Evolutionary conservation across 2,888 invertebrate genomes (phyloP).

Genomic region (Mellilla xanthometata): DNA sequence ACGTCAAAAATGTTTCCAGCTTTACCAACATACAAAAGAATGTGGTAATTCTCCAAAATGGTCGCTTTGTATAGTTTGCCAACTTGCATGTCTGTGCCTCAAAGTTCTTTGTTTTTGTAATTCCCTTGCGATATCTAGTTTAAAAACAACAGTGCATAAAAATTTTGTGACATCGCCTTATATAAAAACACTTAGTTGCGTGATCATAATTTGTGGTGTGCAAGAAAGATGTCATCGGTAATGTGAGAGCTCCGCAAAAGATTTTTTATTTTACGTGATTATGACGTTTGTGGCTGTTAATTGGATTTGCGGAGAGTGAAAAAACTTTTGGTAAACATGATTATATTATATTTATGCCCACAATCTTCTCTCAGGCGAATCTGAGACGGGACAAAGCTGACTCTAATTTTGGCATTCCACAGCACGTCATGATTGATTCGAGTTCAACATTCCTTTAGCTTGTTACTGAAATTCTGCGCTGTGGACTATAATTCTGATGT

Average conservation of each 20-base stretch:
- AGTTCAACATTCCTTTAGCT: slow-evolving; percentile 51
- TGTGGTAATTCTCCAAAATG: slow-evolving; percentile 89
- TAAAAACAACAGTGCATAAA: slow-evolving; percentile 46
- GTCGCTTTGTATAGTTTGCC: slow-evolving; percentile 86
- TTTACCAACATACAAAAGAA: slow-evolving; percentile 81
- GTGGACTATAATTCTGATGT: slow-evolving; percentile 19
- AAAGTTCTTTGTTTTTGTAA: slow-evolving; percentile 79
- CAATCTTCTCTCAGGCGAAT: slow-evolving; percentile 11
- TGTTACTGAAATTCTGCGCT: slow-evolving; percentile 32
- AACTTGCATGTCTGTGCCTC: slow-evolving; percentile 82
- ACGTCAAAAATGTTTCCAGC: slow-evolving; percentile 53
- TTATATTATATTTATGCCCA: slow-evolving; percentile 14
- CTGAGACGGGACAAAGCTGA: slow-evolving; percentile 54
- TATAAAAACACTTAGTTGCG: slow-evolving; percentile 42
- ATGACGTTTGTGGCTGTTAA: slow-evolving; percentile 64
- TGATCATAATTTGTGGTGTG: slow-evolving; percentile 52
- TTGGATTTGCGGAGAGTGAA: slow-evolving; percentile 59
- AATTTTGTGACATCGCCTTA: slow-evolving; percentile 43
- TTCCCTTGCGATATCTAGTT: slow-evolving; percentile 49
- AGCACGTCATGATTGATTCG: slow-evolving; percentile 68
- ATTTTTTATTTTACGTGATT: slow-evolving; percentile 70
- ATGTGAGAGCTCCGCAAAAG: slow-evolving; percentile 77
- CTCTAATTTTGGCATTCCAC: slow-evolving; percentile 80
- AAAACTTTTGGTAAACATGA: slow-evolving; percentile 55
- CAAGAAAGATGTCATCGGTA: slow-evolving; percentile 78